These are phyloP conservation scores for Musca vetustissima DNA, from an alignment of 1,140 invertebrate genomes.

Conservation along the genomic window DNA sequence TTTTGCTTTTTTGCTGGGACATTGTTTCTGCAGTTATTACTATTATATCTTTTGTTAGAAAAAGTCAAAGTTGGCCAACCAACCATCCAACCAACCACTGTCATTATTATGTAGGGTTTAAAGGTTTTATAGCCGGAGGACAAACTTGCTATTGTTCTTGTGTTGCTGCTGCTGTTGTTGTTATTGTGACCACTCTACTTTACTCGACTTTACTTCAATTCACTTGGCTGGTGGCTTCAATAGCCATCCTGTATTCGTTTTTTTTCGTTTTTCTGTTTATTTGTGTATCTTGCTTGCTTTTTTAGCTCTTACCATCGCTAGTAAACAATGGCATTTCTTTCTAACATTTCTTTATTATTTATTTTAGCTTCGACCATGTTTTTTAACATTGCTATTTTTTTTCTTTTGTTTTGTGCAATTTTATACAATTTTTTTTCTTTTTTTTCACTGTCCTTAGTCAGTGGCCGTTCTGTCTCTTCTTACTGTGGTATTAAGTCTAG, in stretches of 20 bases:
- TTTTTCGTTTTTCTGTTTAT: not conserved
- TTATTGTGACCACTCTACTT: not conserved
- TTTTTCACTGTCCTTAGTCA: not conserved
- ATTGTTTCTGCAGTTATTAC: not conserved
- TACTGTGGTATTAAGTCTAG: not conserved
- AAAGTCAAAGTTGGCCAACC: slow-evolving; percentile 18
- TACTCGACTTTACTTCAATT: no score
- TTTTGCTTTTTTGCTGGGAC: no score
- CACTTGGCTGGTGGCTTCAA: no score
- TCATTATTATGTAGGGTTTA: slow-evolving; percentile 16
- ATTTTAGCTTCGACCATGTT: not conserved
- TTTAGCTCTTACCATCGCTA: not conserved
- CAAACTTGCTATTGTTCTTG: slow-evolving; percentile 20
- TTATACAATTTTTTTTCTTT: no score
- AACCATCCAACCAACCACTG: not conserved
- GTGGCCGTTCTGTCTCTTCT: no score
- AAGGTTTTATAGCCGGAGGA: slow-evolving; percentile 19
- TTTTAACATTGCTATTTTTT: not conserved
- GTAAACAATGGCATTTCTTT: not conserved
- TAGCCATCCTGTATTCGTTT: no score
- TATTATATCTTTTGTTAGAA: slow-evolving; percentile 18
- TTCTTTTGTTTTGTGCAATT: not conserved
- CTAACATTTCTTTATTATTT: slow-evolving; percentile 3
- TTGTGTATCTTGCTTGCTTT: not conserved
- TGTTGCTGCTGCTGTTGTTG: no score